A percentile compares a stretch with the other conserved stretches of the same genome.
These are phyloP conservation scores for Periparus ater DNA, from an alignment of 2,797 vertebrate genomes.

Conservation along the genomic window DNA sequence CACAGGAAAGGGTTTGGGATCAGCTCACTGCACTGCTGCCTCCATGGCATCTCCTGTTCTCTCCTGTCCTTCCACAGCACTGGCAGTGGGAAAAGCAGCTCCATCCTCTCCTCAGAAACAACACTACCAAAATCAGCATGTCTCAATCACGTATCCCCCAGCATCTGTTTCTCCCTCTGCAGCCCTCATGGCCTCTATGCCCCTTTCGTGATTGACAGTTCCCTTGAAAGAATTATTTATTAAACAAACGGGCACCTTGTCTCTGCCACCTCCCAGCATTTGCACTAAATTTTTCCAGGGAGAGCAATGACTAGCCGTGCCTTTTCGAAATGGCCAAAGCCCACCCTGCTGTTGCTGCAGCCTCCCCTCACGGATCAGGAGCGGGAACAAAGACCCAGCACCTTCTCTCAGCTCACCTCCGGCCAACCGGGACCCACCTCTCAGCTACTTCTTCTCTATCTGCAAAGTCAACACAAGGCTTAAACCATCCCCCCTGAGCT, in stretches of 20 bases:
- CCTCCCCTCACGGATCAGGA: neutral
- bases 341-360: neutral
- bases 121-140: fast-evolving
- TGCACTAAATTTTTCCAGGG: neutral
- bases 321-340: fast-evolving
- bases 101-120: neutral
- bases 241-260: fast-evolving
- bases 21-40: fast-evolving
- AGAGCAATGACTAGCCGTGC: fast-evolving
- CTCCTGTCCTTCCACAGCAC: neutral
- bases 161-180: neutral
- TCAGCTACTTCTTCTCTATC: neutral
- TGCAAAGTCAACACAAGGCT: fast-evolving
- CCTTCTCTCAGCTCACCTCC: neutral
- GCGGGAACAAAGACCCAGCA: fast-evolving
- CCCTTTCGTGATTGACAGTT: fast-evolving
- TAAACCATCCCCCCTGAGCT: fast-evolving
- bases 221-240: neutral
- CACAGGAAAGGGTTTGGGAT: fast-evolving
- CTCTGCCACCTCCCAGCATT: neutral
- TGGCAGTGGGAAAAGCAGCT: fast-evolving
- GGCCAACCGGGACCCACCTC: neutral
- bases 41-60: neutral
- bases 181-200: fast-evolving
- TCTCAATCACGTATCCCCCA: neutral